These are phyloP conservation scores for Gastrophysa polygoni DNA, from an alignment of 2,888 invertebrate genomes.

Conservation along the genomic window DNA sequence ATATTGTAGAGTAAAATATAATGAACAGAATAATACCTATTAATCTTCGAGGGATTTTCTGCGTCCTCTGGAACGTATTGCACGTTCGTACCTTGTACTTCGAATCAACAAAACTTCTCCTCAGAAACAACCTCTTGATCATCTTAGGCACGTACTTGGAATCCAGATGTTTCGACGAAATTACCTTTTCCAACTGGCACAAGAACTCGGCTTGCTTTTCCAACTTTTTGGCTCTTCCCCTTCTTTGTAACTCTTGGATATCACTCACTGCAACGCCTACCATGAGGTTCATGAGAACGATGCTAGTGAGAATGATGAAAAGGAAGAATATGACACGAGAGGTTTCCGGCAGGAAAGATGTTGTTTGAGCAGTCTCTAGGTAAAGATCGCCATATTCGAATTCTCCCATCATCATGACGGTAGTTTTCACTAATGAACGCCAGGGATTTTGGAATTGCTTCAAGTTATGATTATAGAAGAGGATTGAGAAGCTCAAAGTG, in stretches of 20 bases:
- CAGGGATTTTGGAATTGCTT: slow-evolving; percentile 57
- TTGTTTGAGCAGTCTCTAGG: slow-evolving; percentile 37
- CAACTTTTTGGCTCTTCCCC: slow-evolving; percentile 51
- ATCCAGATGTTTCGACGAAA: slow-evolving; percentile 40
- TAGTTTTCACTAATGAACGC: slow-evolving; percentile 59
- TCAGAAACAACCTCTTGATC: slow-evolving; percentile 31
- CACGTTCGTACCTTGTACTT: slow-evolving; percentile 36
- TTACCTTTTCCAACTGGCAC: slow-evolving; percentile 52
- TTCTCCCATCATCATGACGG: slow-evolving; percentile 67
- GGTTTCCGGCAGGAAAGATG: slow-evolving; percentile 25
- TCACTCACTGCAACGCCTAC: slow-evolving; percentile 64
- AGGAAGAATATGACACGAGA: slow-evolving; percentile 60
- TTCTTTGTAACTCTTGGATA: slow-evolving; percentile 54
- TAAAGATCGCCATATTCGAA: slow-evolving; percentile 61
- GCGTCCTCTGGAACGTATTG: slow-evolving; percentile 35
- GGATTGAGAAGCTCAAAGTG: slow-evolving; percentile 62
- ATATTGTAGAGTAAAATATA: too few species aligned
- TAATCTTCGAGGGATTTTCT: slow-evolving; percentile 43
- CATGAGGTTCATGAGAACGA: slow-evolving; percentile 64
- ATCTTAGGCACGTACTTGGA: slow-evolving; percentile 36
- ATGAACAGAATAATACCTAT: too few species aligned
- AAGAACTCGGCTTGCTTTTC: slow-evolving; percentile 56
- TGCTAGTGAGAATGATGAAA: slow-evolving; percentile 62
- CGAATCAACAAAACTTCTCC: slow-evolving; percentile 32
- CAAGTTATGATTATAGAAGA: slow-evolving; percentile 57